phyloP scores from a whole-genome alignment of 2,888 invertebrate genomes.

The Meiosimyza decipiens region DNA sequence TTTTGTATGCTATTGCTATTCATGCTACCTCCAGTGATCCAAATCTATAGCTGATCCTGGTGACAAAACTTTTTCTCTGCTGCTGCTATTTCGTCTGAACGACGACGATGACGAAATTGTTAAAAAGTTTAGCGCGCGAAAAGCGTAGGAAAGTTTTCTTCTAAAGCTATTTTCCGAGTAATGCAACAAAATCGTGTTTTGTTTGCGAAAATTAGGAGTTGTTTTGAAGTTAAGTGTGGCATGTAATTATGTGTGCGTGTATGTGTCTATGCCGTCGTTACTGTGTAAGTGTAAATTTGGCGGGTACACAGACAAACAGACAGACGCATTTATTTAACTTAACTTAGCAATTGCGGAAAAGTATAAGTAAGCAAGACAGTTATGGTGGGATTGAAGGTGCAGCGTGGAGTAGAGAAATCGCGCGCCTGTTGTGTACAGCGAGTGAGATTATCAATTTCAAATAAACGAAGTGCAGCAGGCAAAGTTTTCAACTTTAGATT shows the following conservation, averaged over 20 bases:
- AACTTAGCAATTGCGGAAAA: background rate
- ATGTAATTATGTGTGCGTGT: conserved; percentile 25
- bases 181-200: conserved; percentile 31
- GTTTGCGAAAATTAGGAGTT: conserved; percentile 29
- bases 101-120: background rate
- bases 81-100: too few relatives aligned
- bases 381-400: background rate
- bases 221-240: conserved; percentile 30
- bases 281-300: background rate
- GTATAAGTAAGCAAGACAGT: background rate
- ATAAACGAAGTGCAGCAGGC: conserved; percentile 23
- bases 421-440: background rate
- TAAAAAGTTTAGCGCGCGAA: conserved; percentile 20
- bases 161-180: conserved; percentile 22
- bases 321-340: background rate
- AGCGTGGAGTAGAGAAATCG: background rate
- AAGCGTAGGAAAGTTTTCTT: conserved; percentile 23
- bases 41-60: too few relatives aligned
- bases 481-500: conserved; percentile 29
- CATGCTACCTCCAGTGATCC: too few relatives aligned
- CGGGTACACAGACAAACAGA: background rate
- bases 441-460: conserved; percentile 25
- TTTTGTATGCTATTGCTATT: too few relatives aligned
- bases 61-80: too few relatives aligned
- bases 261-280: background rate